A percentile compares a stretch with the other conserved stretches of the same genome.
phyloP scores from a whole-genome alignment of 2,797 vertebrate species.

The Pipistrellus nathusii region DNA sequence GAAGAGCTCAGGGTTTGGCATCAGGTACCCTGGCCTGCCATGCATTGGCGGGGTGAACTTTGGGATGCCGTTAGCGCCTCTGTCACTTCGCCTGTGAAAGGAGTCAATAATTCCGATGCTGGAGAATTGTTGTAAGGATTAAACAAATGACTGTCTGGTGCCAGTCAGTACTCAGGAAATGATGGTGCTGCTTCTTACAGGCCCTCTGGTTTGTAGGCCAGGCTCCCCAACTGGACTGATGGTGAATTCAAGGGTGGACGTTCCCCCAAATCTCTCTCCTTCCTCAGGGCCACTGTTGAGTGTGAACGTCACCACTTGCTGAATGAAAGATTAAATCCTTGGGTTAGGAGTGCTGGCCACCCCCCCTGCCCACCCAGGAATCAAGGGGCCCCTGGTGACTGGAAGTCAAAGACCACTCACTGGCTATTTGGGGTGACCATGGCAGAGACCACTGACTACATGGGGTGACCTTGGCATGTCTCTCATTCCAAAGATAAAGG shows the following conservation, averaged over 20 bases:
- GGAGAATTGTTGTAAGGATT: conserved; percentile 39
- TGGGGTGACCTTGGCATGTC: background rate
- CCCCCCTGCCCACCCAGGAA: background rate
- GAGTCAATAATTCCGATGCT: conserved; percentile 39
- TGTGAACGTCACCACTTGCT: background rate
- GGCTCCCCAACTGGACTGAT: background rate
- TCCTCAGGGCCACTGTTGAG: background rate
- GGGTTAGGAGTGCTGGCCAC: background rate
- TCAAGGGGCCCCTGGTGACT: background rate
- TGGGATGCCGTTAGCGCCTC: background rate
- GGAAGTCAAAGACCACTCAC: background rate
- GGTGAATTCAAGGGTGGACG: conserved; percentile 29
- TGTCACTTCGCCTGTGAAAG: conserved; percentile 48
- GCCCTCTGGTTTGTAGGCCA: background rate
- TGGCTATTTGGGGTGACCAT: background rate
- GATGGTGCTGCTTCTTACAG: background rate
- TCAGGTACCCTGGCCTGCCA: background rate
- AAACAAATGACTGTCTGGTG: conserved; percentile 38
- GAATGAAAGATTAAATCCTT: conserved; percentile 10
- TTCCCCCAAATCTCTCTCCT: background rate
- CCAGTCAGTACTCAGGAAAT: background rate
- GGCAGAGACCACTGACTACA: background rate
- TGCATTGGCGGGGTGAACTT: background rate
- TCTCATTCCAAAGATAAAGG: conserved; percentile 27
- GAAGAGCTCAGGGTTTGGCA: background rate